Evolutionary conservation across 2,888 invertebrate genomes (phyloP), one percentile per base, ranked within the genome.

Genomic region (Cetonia aurata): DNA sequence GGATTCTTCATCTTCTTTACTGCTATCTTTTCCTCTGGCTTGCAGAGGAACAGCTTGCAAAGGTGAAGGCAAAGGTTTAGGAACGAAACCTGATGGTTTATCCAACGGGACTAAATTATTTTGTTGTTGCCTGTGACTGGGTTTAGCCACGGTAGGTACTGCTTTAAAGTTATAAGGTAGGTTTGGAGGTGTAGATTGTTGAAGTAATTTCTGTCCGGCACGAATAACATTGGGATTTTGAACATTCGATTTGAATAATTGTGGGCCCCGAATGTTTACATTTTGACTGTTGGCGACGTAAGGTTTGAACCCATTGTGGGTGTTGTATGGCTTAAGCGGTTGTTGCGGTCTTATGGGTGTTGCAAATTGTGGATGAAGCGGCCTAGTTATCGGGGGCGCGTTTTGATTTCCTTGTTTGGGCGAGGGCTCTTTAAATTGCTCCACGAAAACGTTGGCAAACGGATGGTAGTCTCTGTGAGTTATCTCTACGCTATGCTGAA

Each of bases 401-500:
- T 62, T 52, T 19, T 33, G 33, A 46, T 55, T 46, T 13, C 13
- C 15, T 56, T 15, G 13, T 50, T 44, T 15, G 41, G 50, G 17
- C 13, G 44, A 12, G 10, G 31, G 52, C 6, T 65, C 41, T 25
- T 9, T 1, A 19, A 50, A 50, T 65, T 48, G 62, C n/a, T 31
- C 41, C 17, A 65, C 15, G 6, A 65, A 50, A 33, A 37, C 15
- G 17, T 48, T 31, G 6, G 33, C 46, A 52, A 42, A 60, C 9
- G 60, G 41, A 17, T 53, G 48, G 25, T 71, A 71, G 62, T 71
- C 71, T 8, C 72, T 72, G 48, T 75, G 75, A 42, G 73, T 69
- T 13, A 75, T 71, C 8, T 73, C 68, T 1, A 73, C 68, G 31
- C 75, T 71, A 59, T 74, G 75, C 31, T 74, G 74, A 9, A 75